These are phyloP conservation scores for Mycetomoellerius zeteki DNA, from an alignment of 1,140 invertebrate species.

Conservation along the genomic window DNA sequence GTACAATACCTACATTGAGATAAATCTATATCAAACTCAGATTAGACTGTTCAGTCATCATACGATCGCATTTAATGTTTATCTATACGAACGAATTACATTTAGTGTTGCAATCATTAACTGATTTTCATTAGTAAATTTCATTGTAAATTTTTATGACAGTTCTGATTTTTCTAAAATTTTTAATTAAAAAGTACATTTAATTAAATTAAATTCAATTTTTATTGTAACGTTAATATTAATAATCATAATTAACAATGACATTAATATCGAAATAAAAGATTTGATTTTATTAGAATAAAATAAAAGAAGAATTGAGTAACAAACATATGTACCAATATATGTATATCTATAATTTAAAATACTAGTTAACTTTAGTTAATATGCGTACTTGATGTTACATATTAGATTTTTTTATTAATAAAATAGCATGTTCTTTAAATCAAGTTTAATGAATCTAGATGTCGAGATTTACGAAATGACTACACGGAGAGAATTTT, in stretches of 20 bases:
- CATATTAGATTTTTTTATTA: background rate
- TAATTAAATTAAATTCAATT: background rate
- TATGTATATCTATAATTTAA: background rate
- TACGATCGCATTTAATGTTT: constrained; percentile 6
- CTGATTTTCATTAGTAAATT: background rate
- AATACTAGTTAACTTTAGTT: background rate
- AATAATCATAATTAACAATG: background rate
- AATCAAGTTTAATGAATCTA: background rate
- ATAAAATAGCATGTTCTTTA: background rate
- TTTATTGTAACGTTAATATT: background rate
- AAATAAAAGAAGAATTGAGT: background rate
- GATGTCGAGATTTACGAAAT: background rate
- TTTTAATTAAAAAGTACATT: background rate
- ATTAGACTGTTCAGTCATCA: background rate
- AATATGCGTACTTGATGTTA: background rate
- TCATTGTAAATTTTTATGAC: background rate
- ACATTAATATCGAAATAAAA: background rate
- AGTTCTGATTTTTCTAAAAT: background rate
- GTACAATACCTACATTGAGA: background rate
- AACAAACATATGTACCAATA: background rate
- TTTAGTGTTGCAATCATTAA: background rate
- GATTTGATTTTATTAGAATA: background rate
- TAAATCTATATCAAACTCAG: constrained; percentile 1
- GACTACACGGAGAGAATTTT: no score
- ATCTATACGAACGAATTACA: constrained; percentile 1